A percentile compares a stretch with the other conserved stretches of the same genome.
Evolutionary conservation across 2,888 invertebrate genomes (phyloP).

Genomic region (Amorpha juglandis): DNA sequence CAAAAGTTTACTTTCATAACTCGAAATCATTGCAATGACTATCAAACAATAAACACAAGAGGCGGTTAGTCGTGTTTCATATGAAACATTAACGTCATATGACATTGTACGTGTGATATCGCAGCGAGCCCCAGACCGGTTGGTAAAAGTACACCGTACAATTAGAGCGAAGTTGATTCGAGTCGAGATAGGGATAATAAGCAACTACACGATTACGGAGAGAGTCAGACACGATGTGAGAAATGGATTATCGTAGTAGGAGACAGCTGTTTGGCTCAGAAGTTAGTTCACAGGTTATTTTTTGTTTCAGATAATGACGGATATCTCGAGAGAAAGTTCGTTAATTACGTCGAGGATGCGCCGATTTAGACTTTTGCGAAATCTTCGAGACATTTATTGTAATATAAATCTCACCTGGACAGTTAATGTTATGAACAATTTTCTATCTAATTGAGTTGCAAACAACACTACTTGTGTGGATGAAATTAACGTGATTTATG

Average conservation of each 20-base stretch:
- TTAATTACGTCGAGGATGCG: conserved; percentile 16
- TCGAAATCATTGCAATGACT: not conserved
- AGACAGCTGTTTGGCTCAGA: conserved; percentile 24
- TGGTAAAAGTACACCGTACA: conserved; percentile 59
- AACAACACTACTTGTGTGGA: not conserved
- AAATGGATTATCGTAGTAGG: conserved; percentile 37
- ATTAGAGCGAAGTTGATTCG: conserved; percentile 72
- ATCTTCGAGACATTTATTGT: conserved; percentile 12
- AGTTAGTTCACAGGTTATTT: conserved; percentile 19
- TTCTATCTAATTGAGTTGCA: not conserved
- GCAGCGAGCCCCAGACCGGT: conserved; percentile 15
- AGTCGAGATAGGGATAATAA: conserved; percentile 66
- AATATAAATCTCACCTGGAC: conserved; percentile 9
- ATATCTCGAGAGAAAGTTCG: conserved; percentile 22
- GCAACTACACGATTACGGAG: conserved; percentile 64
- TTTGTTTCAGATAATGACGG: conserved; percentile 17
- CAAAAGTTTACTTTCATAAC: not conserved
- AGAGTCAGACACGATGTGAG: conserved; percentile 52
- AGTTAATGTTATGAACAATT: not conserved
- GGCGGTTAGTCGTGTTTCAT: not conserved
- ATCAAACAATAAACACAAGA: not conserved
- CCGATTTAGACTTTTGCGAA: conserved; percentile 3
- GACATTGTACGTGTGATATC: conserved; percentile 16
- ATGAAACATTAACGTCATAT: conserved; percentile 15
- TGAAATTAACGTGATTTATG: not conserved